Base-by-base conservation (phyloP, 2,888 invertebrate species). In the Drosophila cracens region DNA sequence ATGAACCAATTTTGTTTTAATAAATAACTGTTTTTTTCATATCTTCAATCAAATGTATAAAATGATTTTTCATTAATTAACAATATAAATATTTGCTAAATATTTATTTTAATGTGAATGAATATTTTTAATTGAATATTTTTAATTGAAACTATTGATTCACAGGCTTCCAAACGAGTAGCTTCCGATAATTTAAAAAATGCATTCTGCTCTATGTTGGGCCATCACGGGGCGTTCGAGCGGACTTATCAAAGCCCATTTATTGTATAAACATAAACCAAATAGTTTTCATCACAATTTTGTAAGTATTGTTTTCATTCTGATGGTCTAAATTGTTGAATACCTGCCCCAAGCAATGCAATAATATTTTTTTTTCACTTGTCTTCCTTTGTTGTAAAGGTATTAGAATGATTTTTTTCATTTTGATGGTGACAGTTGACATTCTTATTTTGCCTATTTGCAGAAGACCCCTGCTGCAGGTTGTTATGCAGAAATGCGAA, bases 401-500 rank as follows among this genome's bases (percentile, higher is more conserved):
- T 21, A 13, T 29, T 36, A 31, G 27, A 13, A 53, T 74, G 0
- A 5, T 29, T 25, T 29, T 58, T 31, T 21, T 33, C 13, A 56
- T 68, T 51, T 74, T 43, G 13, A 57, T 76, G 68, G 6, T 60
- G 63, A 64, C 61, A 65, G 69, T 67, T 70, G 46, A 53, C 53
- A 59, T 64, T 52, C 56, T 60, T 51, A 60, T 62, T 52, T 52
- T 46, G 48, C 43, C 43, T 64, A 67, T 57, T 59, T 65, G 40
- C 25, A 21, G n/a, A 31, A 54, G 46, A 46, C 40, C 21, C 36
- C 54, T 49, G 62, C 46, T 52, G 56, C 56, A 21, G 40, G 38
- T 56, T 68, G 73, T 53, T 51, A 68, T 59, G 46, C 53, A 43
- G 46, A 57, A 48, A 58, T 60, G 72, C 65, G 60, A 65, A 82